Evolutionary conservation across 53 echinoderm and acorn worm species (phyloP), one percentile per base, ranked within the genome.

Genomic region (Paracentrotus lividus): DNA sequence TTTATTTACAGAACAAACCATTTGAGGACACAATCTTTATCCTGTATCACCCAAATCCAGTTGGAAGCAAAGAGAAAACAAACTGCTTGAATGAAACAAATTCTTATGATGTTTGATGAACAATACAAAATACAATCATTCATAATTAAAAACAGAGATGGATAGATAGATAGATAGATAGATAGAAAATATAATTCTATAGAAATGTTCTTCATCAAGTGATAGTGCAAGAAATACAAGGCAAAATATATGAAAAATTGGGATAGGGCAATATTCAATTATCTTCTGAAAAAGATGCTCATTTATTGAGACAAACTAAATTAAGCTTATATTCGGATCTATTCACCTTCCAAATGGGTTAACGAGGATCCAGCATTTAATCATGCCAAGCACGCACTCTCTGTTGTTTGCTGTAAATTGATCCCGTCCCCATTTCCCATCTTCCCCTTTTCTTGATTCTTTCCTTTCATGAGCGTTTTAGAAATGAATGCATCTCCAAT

Each of bases 391-490:
- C 72, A 72, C 72, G 32, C 40, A 72, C 38, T 72, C 40, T 38
- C 72, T 72, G 72, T 72, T 72, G 72, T 72, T 18, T 72, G 72
- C 72, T 72, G 32, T 36, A 72, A 72, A 72, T 40, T 40, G 72
- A 72, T 72, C 72, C 72, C 36, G 36, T 72, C 40, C 72, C 72
- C 72, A 72, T 72, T 72, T 72, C 36, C 72, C 72, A 72, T 72
- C 72, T 72, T 26, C 29, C 72, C 72, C 72, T 40, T 72, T 72
- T 72, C 72, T 72, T 40, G 72, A 72, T 72, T 72, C 72, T 38
- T 72, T 40, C 72, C 72, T 72, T 72, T 40, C 72, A 72, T 72
- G 72, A 72, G 21, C 72, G 4, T 72, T 72, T 72, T 72, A 72
- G 72, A 72, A 72, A 40, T 40, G 40, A 40, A 72, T 72, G 72